Evolutionary conservation across 2,888 invertebrate species (phyloP).

Genomic region (Microctonus hyperodae): DNA sequence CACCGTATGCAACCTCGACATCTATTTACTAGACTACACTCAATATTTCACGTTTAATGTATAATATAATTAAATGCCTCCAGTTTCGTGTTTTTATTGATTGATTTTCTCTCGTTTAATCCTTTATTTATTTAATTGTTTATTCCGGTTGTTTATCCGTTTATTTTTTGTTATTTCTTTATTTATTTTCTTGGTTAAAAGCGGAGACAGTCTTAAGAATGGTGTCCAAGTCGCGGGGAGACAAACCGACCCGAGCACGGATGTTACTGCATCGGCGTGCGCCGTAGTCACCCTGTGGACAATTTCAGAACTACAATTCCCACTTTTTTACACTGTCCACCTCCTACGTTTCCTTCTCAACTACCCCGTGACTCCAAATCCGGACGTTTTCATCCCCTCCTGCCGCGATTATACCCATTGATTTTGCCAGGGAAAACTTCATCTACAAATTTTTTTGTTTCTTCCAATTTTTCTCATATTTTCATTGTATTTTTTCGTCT

Average conservation of each 20-base stretch:
- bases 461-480: not conserved
- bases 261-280: constrained; percentile 59
- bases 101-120: not conserved
- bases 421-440: constrained; percentile 23
- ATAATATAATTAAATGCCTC: not conserved
- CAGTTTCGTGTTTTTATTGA: not conserved
- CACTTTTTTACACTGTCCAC: constrained; percentile 37
- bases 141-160: constrained; percentile 3
- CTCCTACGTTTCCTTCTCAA: constrained; percentile 38
- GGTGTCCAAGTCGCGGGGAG: constrained; percentile 52
- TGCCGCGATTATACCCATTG: constrained; percentile 25
- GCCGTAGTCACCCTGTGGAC: constrained; percentile 58
- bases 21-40: not conserved
- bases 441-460: not conserved
- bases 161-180: constrained; percentile 14
- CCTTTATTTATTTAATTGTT: not conserved
- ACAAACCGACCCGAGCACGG: constrained; percentile 55
- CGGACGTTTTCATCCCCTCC: constrained; percentile 32
- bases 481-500: not conserved
- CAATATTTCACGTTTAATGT: not conserved
- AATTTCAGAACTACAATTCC: constrained; percentile 51
- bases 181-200: constrained; percentile 39
- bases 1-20: not conserved
- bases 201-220: constrained; percentile 55
- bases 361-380: constrained; percentile 44